These are phyloP conservation scores for Lepidurus packardi DNA, from an alignment of 1,140 invertebrate genomes.

Conservation along the genomic window DNA sequence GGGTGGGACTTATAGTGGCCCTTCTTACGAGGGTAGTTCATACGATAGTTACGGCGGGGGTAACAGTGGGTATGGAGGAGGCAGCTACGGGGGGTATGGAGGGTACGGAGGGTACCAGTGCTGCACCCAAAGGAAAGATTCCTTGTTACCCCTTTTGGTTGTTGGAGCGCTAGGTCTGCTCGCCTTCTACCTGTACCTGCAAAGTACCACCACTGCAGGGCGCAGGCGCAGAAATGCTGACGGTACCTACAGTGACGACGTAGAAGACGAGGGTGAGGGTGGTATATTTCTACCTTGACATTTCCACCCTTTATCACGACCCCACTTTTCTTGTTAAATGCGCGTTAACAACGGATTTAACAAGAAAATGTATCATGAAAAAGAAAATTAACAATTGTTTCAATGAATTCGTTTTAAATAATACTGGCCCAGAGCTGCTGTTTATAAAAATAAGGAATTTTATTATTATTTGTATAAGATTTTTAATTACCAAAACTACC, in stretches of 20 bases:
- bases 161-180: slow-evolving; percentile 32
- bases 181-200: slow-evolving; percentile 33
- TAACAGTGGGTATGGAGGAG: slow-evolving; percentile 7
- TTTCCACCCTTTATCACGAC: background rate
- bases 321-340: background rate
- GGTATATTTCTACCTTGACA: background rate
- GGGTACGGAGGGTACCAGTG: slow-evolving; percentile 28
- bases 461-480: too few species aligned
- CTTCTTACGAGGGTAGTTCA: background rate
- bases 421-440: too few species aligned
- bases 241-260: background rate
- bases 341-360: background rate
- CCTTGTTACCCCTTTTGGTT: slow-evolving; percentile 29
- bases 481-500: too few species aligned
- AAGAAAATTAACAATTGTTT: background rate
- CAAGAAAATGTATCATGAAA: background rate
- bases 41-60: slow-evolving; percentile 5
- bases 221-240: slow-evolving; percentile 9
- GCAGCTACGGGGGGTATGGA: background rate
- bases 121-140: slow-evolving; percentile 27
- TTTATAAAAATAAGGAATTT: too few species aligned
- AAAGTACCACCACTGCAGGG: slow-evolving; percentile 33
- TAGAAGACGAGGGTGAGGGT: slow-evolving; percentile 28
- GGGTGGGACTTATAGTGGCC: slow-evolving; percentile 6
- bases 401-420: too few species aligned